Evolutionary conservation across 1,140 invertebrate species (phyloP), one percentile per base, ranked within the genome.

Genomic region (Pseudomyrmex flavicornis): DNA sequence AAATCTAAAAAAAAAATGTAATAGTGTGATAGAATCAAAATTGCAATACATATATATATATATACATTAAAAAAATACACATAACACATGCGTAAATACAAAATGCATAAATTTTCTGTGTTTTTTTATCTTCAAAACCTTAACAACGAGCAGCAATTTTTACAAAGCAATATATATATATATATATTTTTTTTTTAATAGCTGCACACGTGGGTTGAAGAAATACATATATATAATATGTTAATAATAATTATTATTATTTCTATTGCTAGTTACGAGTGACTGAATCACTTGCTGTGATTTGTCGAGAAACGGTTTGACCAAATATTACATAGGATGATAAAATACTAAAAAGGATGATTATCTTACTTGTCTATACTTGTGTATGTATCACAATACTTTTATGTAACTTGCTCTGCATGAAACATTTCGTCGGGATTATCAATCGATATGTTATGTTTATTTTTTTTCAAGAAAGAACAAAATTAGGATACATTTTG

Each of bases 311-410:
- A 74, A 58, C 83, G 48, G 75, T 89, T 88, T 79, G 83, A 88
- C 83, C 87, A 88, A 88, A 85, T 83, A 88, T 87, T 85, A 88
- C 26, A 44, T 85, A 83, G 61, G 58, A 12, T 79, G 84, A 69
- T 61, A 20, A 26, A 35, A 17, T 7, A 59, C 3, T 20, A 20
- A 35, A 15, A 61, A 79, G 86, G 77, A 69, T 82, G 87, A 89
- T 89, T 84, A 89, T 88, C 87, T 89, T 86, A 89, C 82, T 74
- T n/a, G 26, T 26, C 26, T 17, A 17, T 0, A 26, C 26, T 70
- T 9, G 2, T 0, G 10, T 5, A 44, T 70, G 75, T 79, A 44
- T n/a, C 35, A 7, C 5, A 35, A 35, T 5, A 70, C 44, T 70
- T 80, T 70, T 70, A 9, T 17, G 35, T 35, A 5, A 59, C 13